Conservation (phyloP, 37 sponge, comb jelly and placozoan species). For the Ephydatia muelleri region DNA sequence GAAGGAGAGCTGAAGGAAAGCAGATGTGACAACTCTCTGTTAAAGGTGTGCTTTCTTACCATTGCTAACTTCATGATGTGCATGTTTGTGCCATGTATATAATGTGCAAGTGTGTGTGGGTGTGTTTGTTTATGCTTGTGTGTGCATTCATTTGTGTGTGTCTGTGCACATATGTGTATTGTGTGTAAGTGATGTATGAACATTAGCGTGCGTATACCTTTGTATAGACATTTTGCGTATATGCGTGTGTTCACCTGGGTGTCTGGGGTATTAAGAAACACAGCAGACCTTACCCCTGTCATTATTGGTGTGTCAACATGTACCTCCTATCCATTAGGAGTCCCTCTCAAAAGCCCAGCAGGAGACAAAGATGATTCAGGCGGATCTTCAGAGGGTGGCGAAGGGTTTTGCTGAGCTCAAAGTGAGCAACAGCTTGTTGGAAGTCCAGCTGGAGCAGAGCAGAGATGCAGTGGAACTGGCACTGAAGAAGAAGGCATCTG, state of each 20-base stretch:
- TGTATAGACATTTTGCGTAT: too few relatives aligned
- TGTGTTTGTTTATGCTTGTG: background rate
- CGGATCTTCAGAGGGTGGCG: background rate
- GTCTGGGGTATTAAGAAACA: too few relatives aligned
- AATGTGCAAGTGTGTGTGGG: too few relatives aligned
- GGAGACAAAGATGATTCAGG: background rate
- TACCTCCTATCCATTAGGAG: background rate
- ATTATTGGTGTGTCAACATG: too few relatives aligned
- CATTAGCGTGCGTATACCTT: too few relatives aligned
- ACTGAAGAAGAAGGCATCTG: background rate
- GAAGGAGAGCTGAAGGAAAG: background rate
- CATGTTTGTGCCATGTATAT: background rate
- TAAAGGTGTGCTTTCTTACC: background rate
- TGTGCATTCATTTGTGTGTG: background rate
- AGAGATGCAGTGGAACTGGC: background rate
- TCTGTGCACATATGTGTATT: too few relatives aligned
- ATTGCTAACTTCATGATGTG: too few relatives aligned
- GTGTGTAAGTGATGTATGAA: too few relatives aligned
- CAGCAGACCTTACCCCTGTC: too few relatives aligned
- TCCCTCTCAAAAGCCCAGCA: background rate
- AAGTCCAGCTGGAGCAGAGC: background rate
- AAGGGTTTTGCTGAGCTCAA: background rate
- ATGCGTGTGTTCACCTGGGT: too few relatives aligned
- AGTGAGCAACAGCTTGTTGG: background rate
- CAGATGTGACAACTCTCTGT: background rate